Conservation (phyloP, 1,140 invertebrate genomes). For the Saccostrea echinata region DNA sequence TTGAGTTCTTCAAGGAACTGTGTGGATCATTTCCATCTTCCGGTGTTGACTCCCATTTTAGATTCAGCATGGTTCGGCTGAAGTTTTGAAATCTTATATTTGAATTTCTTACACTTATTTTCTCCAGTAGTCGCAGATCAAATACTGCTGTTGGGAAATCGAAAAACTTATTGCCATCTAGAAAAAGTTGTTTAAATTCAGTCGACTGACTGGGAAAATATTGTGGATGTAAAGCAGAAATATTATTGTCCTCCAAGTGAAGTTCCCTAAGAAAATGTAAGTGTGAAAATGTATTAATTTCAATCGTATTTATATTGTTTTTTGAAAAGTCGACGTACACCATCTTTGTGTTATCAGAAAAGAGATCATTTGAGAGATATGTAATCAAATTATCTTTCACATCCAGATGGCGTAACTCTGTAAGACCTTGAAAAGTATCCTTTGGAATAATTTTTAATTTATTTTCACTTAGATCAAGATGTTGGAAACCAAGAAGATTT, state of each 20-base stretch:
- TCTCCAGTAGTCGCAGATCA: conserved; percentile 56
- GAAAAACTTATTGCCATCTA: conserved; percentile 61
- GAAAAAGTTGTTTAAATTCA: conserved; percentile 52
- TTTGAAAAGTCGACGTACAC: conserved; percentile 55
- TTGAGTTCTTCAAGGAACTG: conserved; percentile 53
- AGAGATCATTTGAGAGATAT: conserved; percentile 41
- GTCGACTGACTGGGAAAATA: conserved; percentile 56
- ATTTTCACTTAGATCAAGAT: conserved; percentile 61
- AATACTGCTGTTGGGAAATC: conserved; percentile 62
- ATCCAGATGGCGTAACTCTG: conserved; percentile 52
- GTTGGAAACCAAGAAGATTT: conserved; percentile 58
- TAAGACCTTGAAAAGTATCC: conserved; percentile 52
- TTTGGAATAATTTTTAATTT: conserved; percentile 51
- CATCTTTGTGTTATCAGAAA: conserved; percentile 49
- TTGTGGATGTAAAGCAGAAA: conserved; percentile 45
- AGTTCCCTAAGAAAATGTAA: conserved; percentile 53
- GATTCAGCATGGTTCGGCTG: conserved; percentile 41
- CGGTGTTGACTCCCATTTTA: background rate
- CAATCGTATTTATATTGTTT: conserved; percentile 55
- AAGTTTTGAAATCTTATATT: conserved; percentile 62
- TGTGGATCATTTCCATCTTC: background rate
- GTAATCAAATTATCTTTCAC: conserved; percentile 49
- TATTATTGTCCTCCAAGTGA: conserved; percentile 59
- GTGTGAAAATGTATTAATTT: conserved; percentile 55
- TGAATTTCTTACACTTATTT: conserved; percentile 55